Conservation (phyloP, 2,113 vertebrate genomes). For the Caranx melampygus region DNA sequence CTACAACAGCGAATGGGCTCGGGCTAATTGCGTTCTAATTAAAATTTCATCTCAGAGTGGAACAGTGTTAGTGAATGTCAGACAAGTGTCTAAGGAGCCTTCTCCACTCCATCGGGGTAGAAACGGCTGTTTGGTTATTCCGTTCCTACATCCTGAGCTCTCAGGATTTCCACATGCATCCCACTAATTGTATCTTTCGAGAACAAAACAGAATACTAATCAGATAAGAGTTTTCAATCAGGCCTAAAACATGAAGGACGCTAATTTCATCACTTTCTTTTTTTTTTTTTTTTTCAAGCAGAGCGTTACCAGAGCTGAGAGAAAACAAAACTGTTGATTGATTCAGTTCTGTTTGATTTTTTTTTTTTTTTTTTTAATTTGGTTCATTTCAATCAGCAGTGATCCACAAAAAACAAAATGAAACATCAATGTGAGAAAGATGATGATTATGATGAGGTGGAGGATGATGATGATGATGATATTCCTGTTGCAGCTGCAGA, state of each 20-base stretch:
- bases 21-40: constrained; percentile 82
- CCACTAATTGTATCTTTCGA: constrained; percentile 74
- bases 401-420: background rate
- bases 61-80: constrained; percentile 77
- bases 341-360: constrained; percentile 43
- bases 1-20: constrained; percentile 36
- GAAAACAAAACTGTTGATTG: constrained; percentile 47
- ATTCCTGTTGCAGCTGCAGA: constrained; percentile 62
- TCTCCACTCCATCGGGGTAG: constrained; percentile 57
- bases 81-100: constrained; percentile 76
- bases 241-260: constrained; percentile 57
- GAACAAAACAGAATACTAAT: constrained; percentile 76
- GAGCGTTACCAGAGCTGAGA: background rate
- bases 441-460: constrained; percentile 8
- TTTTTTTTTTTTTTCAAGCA: constrained; percentile 26
- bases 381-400: constrained; percentile 43
- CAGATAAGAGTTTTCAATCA: constrained; percentile 75
- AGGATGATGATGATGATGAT: constrained; percentile 56
- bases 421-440: constrained; percentile 29
- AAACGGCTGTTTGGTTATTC: constrained; percentile 75
- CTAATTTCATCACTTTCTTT: constrained; percentile 42
- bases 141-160: constrained; percentile 56
- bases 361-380: too few species aligned
- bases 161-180: constrained; percentile 58
- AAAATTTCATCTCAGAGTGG: constrained; percentile 79